phyloP scores from a whole-genome alignment of 2,888 invertebrate species.

The Stegana nigrithorax region DNA sequence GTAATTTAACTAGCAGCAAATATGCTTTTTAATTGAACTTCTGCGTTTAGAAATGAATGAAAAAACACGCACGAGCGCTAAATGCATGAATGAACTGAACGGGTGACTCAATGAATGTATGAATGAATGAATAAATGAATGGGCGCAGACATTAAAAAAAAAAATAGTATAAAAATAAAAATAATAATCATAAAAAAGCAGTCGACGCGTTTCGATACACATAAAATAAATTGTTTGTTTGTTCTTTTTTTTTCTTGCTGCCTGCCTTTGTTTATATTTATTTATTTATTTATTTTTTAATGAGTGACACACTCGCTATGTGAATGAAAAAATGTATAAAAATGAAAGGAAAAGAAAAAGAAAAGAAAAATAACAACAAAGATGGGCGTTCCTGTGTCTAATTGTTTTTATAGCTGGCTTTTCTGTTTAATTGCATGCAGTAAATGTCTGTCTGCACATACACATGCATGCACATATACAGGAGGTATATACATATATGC shows the following conservation, averaged over 20 bases:
- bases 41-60: too few relatives aligned
- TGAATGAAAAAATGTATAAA: background rate
- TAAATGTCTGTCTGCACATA: too few relatives aligned
- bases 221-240: background rate
- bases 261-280: background rate
- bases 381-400: slow-evolving; percentile 1
- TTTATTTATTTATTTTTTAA: slow-evolving; percentile 1
- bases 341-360: background rate
- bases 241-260: background rate
- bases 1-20: too few relatives aligned
- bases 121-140: slow-evolving; percentile 23
- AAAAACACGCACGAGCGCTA: slow-evolving; percentile 12
- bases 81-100: slow-evolving; percentile 19
- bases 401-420: slow-evolving; percentile 4
- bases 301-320: background rate
- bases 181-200: background rate
- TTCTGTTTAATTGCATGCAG: background rate
- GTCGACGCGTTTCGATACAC: too few relatives aligned
- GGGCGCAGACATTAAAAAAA: background rate
- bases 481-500: too few relatives aligned
- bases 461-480: too few relatives aligned
- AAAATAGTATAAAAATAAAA: background rate
- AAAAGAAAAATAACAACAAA: background rate
- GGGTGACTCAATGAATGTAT: slow-evolving; percentile 5
- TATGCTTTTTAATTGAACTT: slow-evolving; percentile 38